Evolutionary conservation across 2,797 vertebrate species (phyloP).

Genomic region (Ctenopoma kingsleyae): DNA sequence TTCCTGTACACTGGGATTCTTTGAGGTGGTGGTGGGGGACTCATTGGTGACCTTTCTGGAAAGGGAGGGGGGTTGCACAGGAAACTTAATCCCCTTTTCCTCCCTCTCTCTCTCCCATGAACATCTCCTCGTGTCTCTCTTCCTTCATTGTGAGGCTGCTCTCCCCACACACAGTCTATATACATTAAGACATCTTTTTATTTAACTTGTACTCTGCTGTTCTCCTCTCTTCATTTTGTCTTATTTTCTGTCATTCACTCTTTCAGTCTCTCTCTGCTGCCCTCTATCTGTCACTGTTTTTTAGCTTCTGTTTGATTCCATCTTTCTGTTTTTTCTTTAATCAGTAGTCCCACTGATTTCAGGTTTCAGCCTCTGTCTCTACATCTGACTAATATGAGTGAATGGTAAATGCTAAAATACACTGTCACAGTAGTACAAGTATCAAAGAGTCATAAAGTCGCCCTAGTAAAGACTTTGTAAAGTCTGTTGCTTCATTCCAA

Average conservation of each 20-base stretch:
- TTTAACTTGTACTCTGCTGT: conserved; percentile 27
- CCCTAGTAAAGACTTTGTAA: background rate
- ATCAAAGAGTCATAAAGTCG: background rate
- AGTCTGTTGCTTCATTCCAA: background rate
- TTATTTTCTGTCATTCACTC: conserved; percentile 5
- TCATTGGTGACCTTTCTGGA: conserved; percentile 58
- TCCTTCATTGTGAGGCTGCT: conserved; percentile 12
- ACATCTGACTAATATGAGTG: background rate
- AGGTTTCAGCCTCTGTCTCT: no score
- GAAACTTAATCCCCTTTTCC: conserved; percentile 67
- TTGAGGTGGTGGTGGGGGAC: conserved; percentile 37
- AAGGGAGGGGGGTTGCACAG: conserved; percentile 26
- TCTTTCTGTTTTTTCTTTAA: background rate
- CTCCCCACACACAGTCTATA: conserved; percentile 23
- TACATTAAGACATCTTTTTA: conserved; percentile 56
- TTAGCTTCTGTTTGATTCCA: background rate
- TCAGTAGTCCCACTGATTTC: background rate
- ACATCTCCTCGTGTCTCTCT: conserved; percentile 14
- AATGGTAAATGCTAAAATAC: background rate
- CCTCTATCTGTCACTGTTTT: conserved; percentile 17
- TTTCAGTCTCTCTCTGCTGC: conserved; percentile 29
- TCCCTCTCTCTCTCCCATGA: conserved; percentile 17
- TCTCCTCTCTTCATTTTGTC: conserved; percentile 16
- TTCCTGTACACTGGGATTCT: conserved; percentile 72
- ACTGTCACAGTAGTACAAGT: background rate